A percentile compares a stretch with the other conserved stretches of the same genome.
Conservation (phyloP, 2,888 invertebrate species). For the Cyaniris semiargus region DNA sequence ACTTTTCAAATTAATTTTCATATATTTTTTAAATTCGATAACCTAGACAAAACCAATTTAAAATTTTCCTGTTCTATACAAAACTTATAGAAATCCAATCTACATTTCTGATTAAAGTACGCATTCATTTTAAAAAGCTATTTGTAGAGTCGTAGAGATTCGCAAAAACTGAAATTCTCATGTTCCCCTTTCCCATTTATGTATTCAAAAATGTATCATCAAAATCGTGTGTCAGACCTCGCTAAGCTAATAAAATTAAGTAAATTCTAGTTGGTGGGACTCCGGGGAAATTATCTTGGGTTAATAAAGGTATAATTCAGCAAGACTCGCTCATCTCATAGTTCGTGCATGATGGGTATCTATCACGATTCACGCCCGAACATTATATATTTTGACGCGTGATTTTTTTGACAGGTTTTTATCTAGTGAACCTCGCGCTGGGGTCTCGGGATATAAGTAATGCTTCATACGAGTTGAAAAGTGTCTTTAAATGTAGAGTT, state of each 20-base stretch:
- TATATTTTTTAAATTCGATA: too few species aligned
- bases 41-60: not conserved
- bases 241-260: constrained; percentile 12
- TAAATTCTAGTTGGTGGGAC: constrained; percentile 23
- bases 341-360: constrained; percentile 15
- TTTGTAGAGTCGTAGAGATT: not conserved
- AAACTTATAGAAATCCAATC: not conserved
- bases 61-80: not conserved
- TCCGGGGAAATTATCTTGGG: constrained; percentile 25
- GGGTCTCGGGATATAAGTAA: not conserved
- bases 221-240: not conserved
- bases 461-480: not conserved
- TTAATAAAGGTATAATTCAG: constrained; percentile 23
- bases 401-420: constrained; percentile 11
- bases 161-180: not conserved
- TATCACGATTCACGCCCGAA: not conserved
- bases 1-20: too few species aligned
- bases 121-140: not conserved
- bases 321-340: constrained; percentile 16
- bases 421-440: not conserved
- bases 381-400: constrained; percentile 13
- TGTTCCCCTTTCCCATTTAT: not conserved
- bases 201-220: constrained; percentile 8
- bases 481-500: not conserved
- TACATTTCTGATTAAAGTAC: not conserved